A percentile compares a stretch with the other conserved stretches of the same genome.
phyloP scores from a whole-genome alignment of 2,113 vertebrate species.

The Craseonycteris thonglongyai region DNA sequence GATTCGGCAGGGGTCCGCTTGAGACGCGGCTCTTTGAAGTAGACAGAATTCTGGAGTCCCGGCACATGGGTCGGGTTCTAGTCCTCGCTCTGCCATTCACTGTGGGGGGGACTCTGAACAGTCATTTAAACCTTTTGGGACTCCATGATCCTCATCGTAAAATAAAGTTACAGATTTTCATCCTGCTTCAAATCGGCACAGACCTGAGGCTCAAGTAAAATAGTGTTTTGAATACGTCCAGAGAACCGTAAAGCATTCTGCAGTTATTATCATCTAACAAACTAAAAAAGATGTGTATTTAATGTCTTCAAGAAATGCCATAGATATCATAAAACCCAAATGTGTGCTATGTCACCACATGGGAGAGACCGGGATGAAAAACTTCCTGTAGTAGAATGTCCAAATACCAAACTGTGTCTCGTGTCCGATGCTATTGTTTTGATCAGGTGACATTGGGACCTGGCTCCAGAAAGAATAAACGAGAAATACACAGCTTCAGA shows the following conservation, averaged over 20 bases:
- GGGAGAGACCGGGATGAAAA: neutral
- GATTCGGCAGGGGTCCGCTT: constrained; percentile 26
- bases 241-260: neutral
- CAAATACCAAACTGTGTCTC: neutral
- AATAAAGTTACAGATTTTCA: neutral
- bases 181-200: neutral
- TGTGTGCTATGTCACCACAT: neutral
- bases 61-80: neutral
- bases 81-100: neutral
- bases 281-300: neutral
- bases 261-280: neutral
- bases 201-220: neutral
- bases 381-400: neutral
- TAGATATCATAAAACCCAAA: constrained; percentile 21
- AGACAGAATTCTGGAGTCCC: neutral
- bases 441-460: neutral
- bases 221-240: neutral
- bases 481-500: constrained; percentile 28
- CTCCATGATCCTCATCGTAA: neutral
- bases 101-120: neutral
- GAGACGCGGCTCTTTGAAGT: neutral
- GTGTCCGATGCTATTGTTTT: neutral
- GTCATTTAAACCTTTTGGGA: neutral
- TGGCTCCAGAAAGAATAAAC: neutral
- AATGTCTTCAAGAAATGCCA: neutral